Base-by-base conservation (phyloP, 2,888 invertebrate genomes). In the Axea sp. region DNA sequence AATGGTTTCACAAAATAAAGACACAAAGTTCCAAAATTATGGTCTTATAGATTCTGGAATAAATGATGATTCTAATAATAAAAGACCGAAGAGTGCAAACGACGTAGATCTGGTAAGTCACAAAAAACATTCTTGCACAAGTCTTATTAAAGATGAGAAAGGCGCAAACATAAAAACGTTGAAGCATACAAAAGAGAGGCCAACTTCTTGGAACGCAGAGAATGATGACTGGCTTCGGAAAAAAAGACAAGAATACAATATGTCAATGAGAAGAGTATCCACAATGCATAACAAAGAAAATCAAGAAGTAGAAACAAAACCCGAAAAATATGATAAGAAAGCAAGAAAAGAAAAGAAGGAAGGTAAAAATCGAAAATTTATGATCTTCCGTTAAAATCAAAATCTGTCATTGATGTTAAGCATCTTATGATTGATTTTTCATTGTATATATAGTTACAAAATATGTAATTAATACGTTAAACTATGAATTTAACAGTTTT, bases 181-280 rank as follows among this genome's bases (percentile, higher is more conserved):
- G 0, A 75, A 45, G 7, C 68, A 14, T 3, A 2, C 51, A 0
- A 85, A 81, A 17, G 80, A 81, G 0, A 78, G 86, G 19, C 85
- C 85, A 0, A 68, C 68, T 19, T 86, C 86, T 1, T 87, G 86
- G 85, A 85, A 79, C 67, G 85, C 82, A 28, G 83, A 85, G 41
- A 78, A 80, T 0, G 82, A 84, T 33, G 82, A 83, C 8, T 84
- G 85, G 86, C 64, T 85, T 1, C 79, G 81, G 15, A 85, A 82
- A 22, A 87, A 86, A 72, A 74, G 83, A 17, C 78, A 81, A 45
- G 83, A 82, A 33, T 85, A 84, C 12, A 86, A 84, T 49, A 74
- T 80, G 57, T 75, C 80, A 0, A 81, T 79, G 7, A 82, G 78
- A 60, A 80, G 77, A 72, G 59, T 73, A 11, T 51, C 24, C 4